phyloP scores from a whole-genome alignment of 30 jellyfish, hydroid and myxozoan genomes.

The Pelagia noctiluca region DNA sequence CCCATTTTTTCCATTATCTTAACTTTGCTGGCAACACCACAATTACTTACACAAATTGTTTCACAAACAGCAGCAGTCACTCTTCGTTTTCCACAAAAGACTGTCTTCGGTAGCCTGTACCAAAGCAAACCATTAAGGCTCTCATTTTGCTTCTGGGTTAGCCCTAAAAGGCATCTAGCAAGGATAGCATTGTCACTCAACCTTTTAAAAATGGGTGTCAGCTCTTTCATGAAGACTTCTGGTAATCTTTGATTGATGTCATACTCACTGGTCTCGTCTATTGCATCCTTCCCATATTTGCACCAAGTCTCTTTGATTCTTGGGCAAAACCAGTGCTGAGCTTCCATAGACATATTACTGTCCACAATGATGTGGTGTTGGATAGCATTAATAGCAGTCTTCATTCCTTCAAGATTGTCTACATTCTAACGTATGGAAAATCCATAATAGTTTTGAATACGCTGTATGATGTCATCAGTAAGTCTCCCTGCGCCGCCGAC shows the following conservation, averaged over 20 bases:
- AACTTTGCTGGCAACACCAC: no score
- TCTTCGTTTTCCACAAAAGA: slow-evolving; percentile 18
- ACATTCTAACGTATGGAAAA: neutral
- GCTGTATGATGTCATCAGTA: neutral
- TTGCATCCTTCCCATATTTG: slow-evolving; percentile 45
- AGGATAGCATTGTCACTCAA: slow-evolving; percentile 18
- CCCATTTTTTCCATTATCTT: no score
- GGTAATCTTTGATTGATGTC: slow-evolving; percentile 34
- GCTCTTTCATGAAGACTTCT: neutral
- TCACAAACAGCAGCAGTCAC: slow-evolving; percentile 4
- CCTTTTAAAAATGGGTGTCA: slow-evolving; percentile 13
- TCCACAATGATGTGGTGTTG: slow-evolving; percentile 20
- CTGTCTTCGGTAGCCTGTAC: slow-evolving; percentile 57
- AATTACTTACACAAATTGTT: slow-evolving; percentile 10
- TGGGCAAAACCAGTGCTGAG: slow-evolving; percentile 44
- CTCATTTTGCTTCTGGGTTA: slow-evolving; percentile 68
- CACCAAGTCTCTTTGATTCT: slow-evolving; percentile 19
- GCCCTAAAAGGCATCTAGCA: slow-evolving; percentile 30
- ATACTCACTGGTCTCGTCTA: neutral
- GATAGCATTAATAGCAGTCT: slow-evolving; percentile 1
- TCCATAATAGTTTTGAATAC: slow-evolving; percentile 9
- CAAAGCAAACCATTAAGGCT: slow-evolving; percentile 53
- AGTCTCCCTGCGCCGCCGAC: no score
- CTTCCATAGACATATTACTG: neutral
- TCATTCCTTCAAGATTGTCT: slow-evolving; percentile 24